A percentile compares a stretch with the other conserved stretches of the same genome.
Conservation (phyloP, 2,888 invertebrate genomes). For the Lordiphosa andalusiaca region DNA sequence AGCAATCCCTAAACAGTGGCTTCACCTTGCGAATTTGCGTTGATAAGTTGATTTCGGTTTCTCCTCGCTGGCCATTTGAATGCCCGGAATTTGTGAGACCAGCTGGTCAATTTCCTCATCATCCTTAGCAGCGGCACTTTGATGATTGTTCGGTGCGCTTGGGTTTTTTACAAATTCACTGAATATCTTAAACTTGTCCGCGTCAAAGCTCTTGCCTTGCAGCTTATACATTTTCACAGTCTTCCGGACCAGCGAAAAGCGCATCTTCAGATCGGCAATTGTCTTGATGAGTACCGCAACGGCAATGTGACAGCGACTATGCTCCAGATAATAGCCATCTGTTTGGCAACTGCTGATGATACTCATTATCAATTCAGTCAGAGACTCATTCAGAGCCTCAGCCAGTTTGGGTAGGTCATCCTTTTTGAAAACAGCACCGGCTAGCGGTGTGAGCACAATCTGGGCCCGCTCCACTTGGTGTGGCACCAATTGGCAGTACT, state of each 20-base stretch:
- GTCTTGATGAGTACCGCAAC: conserved; percentile 45
- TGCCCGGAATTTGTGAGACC: conserved; percentile 26
- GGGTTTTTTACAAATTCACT: conserved; percentile 20
- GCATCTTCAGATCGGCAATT: conserved; percentile 33
- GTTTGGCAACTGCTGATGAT: conserved; percentile 61
- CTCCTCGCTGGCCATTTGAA: not conserved
- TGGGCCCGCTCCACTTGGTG: conserved; percentile 37
- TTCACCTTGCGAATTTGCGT: conserved; percentile 22
- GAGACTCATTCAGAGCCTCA: conserved; percentile 26
- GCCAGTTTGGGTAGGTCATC: conserved; percentile 45
- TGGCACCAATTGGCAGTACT: conserved; percentile 56
- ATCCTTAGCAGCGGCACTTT: not conserved
- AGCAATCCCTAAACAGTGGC: conserved; percentile 28
- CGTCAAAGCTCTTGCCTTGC: conserved; percentile 43
- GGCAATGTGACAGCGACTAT: conserved; percentile 57
- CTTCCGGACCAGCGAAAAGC: conserved; percentile 29
- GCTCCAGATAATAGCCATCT: conserved; percentile 47
- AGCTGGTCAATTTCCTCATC: conserved; percentile 21
- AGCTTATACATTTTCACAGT: conserved; percentile 48
- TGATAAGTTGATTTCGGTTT: no score
- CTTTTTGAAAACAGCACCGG: conserved; percentile 49
- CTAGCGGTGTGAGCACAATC: conserved; percentile 53
- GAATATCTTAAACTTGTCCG: conserved; percentile 27
- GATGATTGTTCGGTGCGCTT: not conserved
- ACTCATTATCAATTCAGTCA: conserved; percentile 39